Percentiles rank a stretch among this genome's conserved stretches.
phyloP scores from a whole-genome alignment of 2,888 invertebrate species.

The Apamea crenata region DNA sequence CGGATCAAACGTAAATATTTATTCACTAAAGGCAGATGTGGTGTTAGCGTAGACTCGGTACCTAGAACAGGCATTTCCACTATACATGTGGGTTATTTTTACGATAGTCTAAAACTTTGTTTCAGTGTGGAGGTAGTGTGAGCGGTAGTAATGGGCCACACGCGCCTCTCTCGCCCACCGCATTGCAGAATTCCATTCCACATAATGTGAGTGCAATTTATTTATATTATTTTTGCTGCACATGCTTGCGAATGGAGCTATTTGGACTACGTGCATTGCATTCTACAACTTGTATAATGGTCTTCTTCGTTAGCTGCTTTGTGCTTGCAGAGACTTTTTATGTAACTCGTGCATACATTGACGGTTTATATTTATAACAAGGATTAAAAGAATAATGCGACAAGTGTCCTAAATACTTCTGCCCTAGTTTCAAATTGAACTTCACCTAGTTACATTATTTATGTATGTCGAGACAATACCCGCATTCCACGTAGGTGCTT shows the following conservation, averaged over 20 bases:
- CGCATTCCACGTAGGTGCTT: constrained; percentile 33
- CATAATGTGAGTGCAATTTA: constrained; percentile 84
- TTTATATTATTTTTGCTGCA: constrained; percentile 59
- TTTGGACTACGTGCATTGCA: constrained; percentile 43
- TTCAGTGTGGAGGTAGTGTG: constrained; percentile 86
- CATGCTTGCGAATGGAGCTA: constrained; percentile 56
- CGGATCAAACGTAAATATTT: constrained; percentile 71
- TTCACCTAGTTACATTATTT: constrained; percentile 54
- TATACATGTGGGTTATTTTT: constrained; percentile 72
- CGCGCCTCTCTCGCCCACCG: constrained; percentile 88
- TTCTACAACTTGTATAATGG: constrained; percentile 41
- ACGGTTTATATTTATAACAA: background rate
- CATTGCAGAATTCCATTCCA: constrained; percentile 86
- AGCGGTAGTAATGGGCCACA: constrained; percentile 88
- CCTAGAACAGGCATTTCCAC: constrained; percentile 63
- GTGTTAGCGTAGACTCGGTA: constrained; percentile 50
- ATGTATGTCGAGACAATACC: constrained; percentile 23
- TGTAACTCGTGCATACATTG: background rate
- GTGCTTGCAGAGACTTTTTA: constrained; percentile 24
- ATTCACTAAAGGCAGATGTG: constrained; percentile 68
- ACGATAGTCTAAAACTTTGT: constrained; percentile 75
- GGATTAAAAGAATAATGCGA: constrained; percentile 16
- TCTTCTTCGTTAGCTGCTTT: constrained; percentile 36
- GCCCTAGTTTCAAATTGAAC: constrained; percentile 51
- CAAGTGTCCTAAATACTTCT: constrained; percentile 28